Percentiles rank a stretch among this genome's conserved stretches.
Evolutionary conservation across 2,797 vertebrate species (phyloP).

Genomic region (Sebastes aleutianus): DNA sequence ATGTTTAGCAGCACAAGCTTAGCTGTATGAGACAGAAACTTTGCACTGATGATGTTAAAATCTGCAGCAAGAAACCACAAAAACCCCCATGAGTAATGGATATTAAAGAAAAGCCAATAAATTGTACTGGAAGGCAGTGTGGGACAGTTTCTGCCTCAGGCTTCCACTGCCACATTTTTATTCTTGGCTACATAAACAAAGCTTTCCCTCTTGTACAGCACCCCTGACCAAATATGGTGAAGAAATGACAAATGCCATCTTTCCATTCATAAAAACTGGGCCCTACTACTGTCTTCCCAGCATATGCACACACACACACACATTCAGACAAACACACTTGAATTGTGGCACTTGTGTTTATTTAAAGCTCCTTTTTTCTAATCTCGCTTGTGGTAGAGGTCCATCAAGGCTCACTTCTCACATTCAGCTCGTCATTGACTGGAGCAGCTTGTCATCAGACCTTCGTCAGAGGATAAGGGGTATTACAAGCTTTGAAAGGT

Average conservation of each 20-base stretch:
- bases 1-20: slow-evolving; percentile 15
- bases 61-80: slow-evolving; percentile 37
- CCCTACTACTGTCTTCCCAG: slow-evolving; percentile 48
- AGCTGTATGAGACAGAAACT: slow-evolving; percentile 31
- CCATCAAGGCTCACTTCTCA: slow-evolving; percentile 62
- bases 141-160: slow-evolving; percentile 45
- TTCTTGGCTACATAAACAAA: slow-evolving; percentile 77
- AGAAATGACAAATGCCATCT: slow-evolving; percentile 77
- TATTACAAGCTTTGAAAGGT: slow-evolving; percentile 85
- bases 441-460: slow-evolving; percentile 82
- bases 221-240: slow-evolving; percentile 82
- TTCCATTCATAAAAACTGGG: slow-evolving; percentile 82
- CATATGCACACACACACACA: background rate
- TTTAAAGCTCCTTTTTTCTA: slow-evolving; percentile 49
- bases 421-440: slow-evolving; percentile 78
- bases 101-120: slow-evolving; percentile 31
- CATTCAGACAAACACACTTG: background rate
- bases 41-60: slow-evolving; percentile 24
- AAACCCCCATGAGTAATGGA: slow-evolving; percentile 30
- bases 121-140: slow-evolving; percentile 37
- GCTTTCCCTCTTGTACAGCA: slow-evolving; percentile 66
- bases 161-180: slow-evolving; percentile 67
- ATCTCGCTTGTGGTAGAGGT: slow-evolving; percentile 59
- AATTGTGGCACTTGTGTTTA: slow-evolving; percentile 38
- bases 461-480: slow-evolving; percentile 85